phyloP scores from a whole-genome alignment of 2,888 invertebrate genomes.

The Amblyjoppa proteus region DNA sequence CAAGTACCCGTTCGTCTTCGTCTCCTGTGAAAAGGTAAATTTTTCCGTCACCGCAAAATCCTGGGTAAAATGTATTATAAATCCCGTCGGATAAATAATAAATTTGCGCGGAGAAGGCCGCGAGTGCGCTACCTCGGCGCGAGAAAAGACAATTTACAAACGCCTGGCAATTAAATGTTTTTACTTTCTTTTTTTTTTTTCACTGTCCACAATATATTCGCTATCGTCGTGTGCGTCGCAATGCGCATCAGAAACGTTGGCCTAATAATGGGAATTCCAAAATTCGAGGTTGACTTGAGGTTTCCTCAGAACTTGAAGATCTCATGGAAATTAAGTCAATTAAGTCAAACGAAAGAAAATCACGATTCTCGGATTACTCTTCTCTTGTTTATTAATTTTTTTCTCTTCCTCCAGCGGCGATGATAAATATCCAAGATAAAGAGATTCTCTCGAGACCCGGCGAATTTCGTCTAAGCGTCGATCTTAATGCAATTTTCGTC shows the following conservation, averaged over 20 bases:
- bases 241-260: too few species aligned
- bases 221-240: too few species aligned
- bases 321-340: too few species aligned
- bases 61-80: constrained; percentile 24
- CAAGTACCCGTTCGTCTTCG: constrained; percentile 27
- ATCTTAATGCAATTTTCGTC: constrained; percentile 46
- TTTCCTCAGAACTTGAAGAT: too few species aligned
- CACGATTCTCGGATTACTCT: constrained; percentile 18
- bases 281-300: too few species aligned
- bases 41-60: constrained; percentile 1
- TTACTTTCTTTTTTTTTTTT: too few species aligned
- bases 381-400: background rate
- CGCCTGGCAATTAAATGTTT: background rate
- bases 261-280: too few species aligned
- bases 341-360: background rate
- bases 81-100: constrained; percentile 27
- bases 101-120: background rate
- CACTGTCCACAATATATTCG: too few species aligned
- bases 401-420: background rate
- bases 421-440: constrained; percentile 14
- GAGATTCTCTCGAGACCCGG: constrained; percentile 12
- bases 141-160: background rate
- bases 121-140: background rate
- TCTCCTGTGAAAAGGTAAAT: constrained; percentile 32
- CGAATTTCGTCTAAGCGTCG: constrained; percentile 16